Conservation (phyloP, 2,113 vertebrate genomes). For the Globicephala melas region DNA sequence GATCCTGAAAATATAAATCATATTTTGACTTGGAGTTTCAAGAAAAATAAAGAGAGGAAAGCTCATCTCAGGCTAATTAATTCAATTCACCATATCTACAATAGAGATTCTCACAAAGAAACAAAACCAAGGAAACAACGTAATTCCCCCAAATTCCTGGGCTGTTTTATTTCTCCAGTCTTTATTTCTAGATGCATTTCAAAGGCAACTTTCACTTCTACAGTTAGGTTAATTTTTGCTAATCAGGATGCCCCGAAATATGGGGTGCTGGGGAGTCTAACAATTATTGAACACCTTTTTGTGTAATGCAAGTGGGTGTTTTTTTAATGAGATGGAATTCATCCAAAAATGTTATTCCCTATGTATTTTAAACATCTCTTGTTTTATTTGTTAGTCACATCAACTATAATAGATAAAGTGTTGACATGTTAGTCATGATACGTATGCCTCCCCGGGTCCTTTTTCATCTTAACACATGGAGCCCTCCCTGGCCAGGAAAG, state of each 20-base stretch:
- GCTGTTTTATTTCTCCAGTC: background rate
- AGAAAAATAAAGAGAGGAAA: slow-evolving; percentile 40
- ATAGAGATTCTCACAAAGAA: slow-evolving; percentile 15
- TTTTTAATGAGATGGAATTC: background rate
- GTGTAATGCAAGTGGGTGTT: background rate
- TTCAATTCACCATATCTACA: background rate
- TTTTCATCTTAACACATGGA: background rate
- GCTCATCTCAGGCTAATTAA: slow-evolving; percentile 15
- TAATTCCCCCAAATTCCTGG: background rate
- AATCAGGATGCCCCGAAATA: background rate
- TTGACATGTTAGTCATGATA: background rate
- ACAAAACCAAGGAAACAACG: background rate
- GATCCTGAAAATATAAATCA: slow-evolving; percentile 52
- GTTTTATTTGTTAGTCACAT: background rate
- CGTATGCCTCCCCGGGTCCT: background rate
- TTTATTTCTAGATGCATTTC: slow-evolving; percentile 45
- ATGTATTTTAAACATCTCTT: background rate
- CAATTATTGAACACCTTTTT: background rate
- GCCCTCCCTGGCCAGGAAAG: background rate
- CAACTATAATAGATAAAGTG: background rate
- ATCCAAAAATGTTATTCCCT: background rate
- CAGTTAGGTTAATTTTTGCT: slow-evolving; percentile 33
- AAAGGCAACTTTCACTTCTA: slow-evolving; percentile 9
- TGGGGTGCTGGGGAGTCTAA: background rate
- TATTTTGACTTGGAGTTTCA: slow-evolving; percentile 48